A percentile compares a stretch with the other conserved stretches of the same genome.
Evolutionary conservation across 2,113 vertebrate species (phyloP).

Genomic region (Lipophrys pholis): DNA sequence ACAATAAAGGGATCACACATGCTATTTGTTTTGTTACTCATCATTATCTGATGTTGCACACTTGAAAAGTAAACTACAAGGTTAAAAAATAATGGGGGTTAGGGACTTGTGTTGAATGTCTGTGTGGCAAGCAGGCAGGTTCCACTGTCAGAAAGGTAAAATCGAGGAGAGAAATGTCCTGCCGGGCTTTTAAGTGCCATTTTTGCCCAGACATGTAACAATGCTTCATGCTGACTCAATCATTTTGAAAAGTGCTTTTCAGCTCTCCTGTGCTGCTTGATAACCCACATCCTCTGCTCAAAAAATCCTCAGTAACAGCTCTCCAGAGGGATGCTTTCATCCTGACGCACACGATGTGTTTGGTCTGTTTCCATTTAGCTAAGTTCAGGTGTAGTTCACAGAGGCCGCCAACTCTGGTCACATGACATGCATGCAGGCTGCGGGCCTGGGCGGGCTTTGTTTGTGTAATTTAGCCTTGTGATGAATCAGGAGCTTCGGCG

Average conservation of each 20-base stretch:
- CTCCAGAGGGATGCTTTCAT: constrained; percentile 80
- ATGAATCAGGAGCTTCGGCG: constrained; percentile 53
- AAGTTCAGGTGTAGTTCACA: constrained; percentile 83
- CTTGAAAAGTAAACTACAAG: background rate
- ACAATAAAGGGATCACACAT: background rate
- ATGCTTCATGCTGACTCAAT: constrained; percentile 63
- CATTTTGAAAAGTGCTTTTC: constrained; percentile 39
- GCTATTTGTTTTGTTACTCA: background rate
- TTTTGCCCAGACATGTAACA: constrained; percentile 37
- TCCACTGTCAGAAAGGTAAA: constrained; percentile 10
- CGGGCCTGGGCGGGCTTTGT: constrained; percentile 59
- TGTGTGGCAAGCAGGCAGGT: background rate
- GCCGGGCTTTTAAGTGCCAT: constrained; percentile 13
- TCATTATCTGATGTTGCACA: background rate
- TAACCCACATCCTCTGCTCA: constrained; percentile 69
- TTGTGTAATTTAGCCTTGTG: constrained; percentile 63
- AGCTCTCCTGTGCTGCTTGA: constrained; percentile 55
- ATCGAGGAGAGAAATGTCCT: constrained; percentile 10
- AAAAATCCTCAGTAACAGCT: constrained; percentile 66
- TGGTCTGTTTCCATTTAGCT: constrained; percentile 84
- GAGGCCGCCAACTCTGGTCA: constrained; percentile 68
- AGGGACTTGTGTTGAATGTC: background rate
- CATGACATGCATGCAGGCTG: constrained; percentile 62
- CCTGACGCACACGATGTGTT: constrained; percentile 78
- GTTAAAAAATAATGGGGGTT: no score